A percentile compares a stretch with the other conserved stretches of the same genome.
Evolutionary conservation across 1,140 invertebrate species (phyloP).

Genomic region (Drosophila obscura): DNA sequence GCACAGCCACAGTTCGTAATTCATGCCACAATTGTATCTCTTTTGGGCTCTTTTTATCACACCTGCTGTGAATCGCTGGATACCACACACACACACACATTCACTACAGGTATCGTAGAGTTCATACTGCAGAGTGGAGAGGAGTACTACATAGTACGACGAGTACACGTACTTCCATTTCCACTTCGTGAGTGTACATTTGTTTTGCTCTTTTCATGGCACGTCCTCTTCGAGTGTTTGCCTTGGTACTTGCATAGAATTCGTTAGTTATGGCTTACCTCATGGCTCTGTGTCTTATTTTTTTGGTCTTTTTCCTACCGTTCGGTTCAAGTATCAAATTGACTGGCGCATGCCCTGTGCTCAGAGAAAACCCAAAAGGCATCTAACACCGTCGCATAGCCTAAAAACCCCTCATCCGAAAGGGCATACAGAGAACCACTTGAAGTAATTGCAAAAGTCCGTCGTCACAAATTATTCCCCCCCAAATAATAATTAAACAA

Average conservation of each 20-base stretch:
- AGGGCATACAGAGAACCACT: background rate
- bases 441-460: slow-evolving; percentile 34
- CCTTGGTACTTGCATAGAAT: slow-evolving; percentile 49
- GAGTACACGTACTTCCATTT: slow-evolving; percentile 44
- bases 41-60: slow-evolving; percentile 65
- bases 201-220: slow-evolving; percentile 46
- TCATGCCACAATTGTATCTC: slow-evolving; percentile 52
- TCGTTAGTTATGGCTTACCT: slow-evolving; percentile 37
- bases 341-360: background rate
- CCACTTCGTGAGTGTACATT: slow-evolving; percentile 17
- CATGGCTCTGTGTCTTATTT: slow-evolving; percentile 1
- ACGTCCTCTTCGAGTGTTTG: slow-evolving; percentile 57
- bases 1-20: slow-evolving; percentile 4
- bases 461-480: slow-evolving; percentile 14
- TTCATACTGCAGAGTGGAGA: slow-evolving; percentile 4
- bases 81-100: slow-evolving; percentile 42
- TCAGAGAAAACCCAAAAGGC: background rate
- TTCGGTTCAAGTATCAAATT: background rate
- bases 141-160: slow-evolving; percentile 32
- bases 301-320: background rate
- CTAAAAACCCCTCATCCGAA: background rate
- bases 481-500: slow-evolving; percentile 47
- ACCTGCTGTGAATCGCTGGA: slow-evolving; percentile 68
- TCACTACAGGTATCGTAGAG: slow-evolving; percentile 4
- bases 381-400: background rate